A percentile compares a stretch with the other conserved stretches of the same genome.
phyloP scores from a whole-genome alignment of 2,113 vertebrate species.

The Cheilinus undulatus region DNA sequence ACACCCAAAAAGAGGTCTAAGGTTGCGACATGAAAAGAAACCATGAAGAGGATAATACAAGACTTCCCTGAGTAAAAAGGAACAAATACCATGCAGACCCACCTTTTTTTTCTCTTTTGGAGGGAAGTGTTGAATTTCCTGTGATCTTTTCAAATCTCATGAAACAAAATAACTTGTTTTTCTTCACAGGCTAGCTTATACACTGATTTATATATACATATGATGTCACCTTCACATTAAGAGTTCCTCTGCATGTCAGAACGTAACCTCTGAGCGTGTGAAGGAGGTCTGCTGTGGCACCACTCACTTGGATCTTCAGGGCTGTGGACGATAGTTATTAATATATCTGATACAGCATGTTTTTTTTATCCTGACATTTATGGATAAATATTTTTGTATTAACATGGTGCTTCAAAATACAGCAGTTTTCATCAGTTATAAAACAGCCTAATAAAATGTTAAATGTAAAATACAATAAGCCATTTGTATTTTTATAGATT shows the following conservation, averaged over 20 bases:
- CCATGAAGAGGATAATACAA: conserved; percentile 16
- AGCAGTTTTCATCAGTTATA: too few species aligned
- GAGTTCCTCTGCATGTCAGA: conserved; percentile 80
- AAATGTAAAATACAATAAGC: too few species aligned
- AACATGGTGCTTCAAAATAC: not conserved
- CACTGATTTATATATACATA: not conserved
- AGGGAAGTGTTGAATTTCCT: conserved; percentile 28
- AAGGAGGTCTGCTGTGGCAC: conserved; percentile 80
- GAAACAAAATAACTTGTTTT: not conserved
- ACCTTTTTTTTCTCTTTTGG: conserved; percentile 8
- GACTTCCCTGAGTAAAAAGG: not conserved
- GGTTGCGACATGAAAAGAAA: conserved; percentile 36
- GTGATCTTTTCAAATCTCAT: conserved; percentile 26
- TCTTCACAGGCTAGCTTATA: not conserved
- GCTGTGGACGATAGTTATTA: conserved; percentile 57
- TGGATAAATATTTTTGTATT: not conserved
- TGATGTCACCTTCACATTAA: conserved; percentile 82
- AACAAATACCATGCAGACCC: conserved; percentile 25
- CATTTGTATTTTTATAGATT: too few species aligned
- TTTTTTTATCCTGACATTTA: too few species aligned
- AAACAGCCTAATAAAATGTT: too few species aligned
- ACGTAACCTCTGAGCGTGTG: conserved; percentile 79
- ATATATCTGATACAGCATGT: too few species aligned
- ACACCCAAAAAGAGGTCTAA: conserved; percentile 46
- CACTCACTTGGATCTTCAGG: conserved; percentile 85